phyloP scores from a whole-genome alignment of 2,797 vertebrate species.

The Pangasius larnaudii region DNA sequence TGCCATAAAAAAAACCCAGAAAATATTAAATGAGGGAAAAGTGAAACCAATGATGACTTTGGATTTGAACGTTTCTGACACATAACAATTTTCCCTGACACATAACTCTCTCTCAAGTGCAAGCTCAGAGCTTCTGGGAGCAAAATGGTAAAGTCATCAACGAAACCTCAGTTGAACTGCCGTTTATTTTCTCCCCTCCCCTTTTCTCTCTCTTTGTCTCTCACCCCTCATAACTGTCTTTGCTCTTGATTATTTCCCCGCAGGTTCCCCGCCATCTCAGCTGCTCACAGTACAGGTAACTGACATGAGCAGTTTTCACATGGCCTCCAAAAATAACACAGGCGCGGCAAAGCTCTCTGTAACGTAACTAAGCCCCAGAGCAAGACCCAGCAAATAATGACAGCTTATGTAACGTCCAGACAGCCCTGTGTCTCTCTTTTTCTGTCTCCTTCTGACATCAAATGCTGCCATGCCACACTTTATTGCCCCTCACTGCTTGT shows the following conservation, averaged over 20 bases:
- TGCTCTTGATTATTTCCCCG: conserved; percentile 46
- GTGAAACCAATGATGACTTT: conserved; percentile 12
- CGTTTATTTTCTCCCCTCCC: not conserved
- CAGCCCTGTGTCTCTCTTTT: conserved; percentile 44
- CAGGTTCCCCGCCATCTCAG: conserved; percentile 13
- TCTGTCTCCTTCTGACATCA: conserved; percentile 56
- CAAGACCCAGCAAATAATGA: conserved; percentile 61
- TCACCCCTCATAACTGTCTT: conserved; percentile 29
- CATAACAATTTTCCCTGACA: conserved; percentile 26
- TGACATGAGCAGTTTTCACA: conserved; percentile 41
- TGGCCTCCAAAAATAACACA: conserved; percentile 65
- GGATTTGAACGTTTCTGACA: conserved; percentile 22
- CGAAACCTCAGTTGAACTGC: conserved; percentile 33
- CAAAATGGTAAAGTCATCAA: conserved; percentile 65
- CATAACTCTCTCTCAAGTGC: conserved; percentile 54
- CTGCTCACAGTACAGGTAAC: conserved; percentile 58
- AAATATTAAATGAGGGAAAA: conserved; percentile 23
- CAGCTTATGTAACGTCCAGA: conserved; percentile 70
- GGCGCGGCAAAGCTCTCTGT: conserved; percentile 60
- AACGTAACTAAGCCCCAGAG: conserved; percentile 66
- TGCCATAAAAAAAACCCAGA: not conserved
- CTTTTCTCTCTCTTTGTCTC: conserved; percentile 26
- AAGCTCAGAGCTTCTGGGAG: conserved; percentile 48
- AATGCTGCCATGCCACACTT: conserved; percentile 45
- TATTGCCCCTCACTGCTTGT: conserved; percentile 18